Conservation (phyloP, 2,113 vertebrate genomes). For the Eonycteris spelaea region DNA sequence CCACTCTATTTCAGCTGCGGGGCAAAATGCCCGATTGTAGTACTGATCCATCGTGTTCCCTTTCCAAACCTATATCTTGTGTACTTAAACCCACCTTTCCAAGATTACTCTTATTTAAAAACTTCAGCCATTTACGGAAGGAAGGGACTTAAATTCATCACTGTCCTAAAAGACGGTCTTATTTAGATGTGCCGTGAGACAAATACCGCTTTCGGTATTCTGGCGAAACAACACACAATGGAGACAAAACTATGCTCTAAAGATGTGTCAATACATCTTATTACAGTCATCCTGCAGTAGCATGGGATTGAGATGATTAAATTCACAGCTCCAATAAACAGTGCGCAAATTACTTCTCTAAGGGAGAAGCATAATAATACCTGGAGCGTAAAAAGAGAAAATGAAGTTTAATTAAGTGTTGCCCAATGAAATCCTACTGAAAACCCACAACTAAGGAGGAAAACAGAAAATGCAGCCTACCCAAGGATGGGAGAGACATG, state of each 20-base stretch:
- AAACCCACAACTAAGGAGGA: constrained; percentile 41
- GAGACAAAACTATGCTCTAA: constrained; percentile 46
- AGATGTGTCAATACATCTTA: constrained; percentile 69
- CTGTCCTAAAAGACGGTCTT: constrained; percentile 32
- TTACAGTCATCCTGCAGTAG: constrained; percentile 57
- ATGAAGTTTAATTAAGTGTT: constrained; percentile 85
- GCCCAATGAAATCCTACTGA: constrained; percentile 76
- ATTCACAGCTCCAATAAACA: constrained; percentile 84
- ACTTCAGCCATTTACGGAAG: neutral
- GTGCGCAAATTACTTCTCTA: constrained; percentile 79
- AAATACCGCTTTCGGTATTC: constrained; percentile 30
- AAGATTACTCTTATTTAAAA: neutral
- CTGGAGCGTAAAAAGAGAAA: constrained; percentile 80
- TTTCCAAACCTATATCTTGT: neutral
- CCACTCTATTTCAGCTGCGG: neutral
- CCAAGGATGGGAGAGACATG: neutral
- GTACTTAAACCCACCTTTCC: neutral
- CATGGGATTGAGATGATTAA: constrained; percentile 77
- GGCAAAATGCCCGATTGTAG: neutral
- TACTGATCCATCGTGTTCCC: neutral
- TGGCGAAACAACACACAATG: constrained; percentile 21
- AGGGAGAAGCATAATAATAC: constrained; percentile 78
- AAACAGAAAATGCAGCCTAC: constrained; percentile 50
- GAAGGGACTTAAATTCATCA: neutral
- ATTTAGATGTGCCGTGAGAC: constrained; percentile 15